These are phyloP conservation scores for Lamellibrachia columna DNA, from an alignment of 2,888 invertebrate genomes.

Conservation along the genomic window DNA sequence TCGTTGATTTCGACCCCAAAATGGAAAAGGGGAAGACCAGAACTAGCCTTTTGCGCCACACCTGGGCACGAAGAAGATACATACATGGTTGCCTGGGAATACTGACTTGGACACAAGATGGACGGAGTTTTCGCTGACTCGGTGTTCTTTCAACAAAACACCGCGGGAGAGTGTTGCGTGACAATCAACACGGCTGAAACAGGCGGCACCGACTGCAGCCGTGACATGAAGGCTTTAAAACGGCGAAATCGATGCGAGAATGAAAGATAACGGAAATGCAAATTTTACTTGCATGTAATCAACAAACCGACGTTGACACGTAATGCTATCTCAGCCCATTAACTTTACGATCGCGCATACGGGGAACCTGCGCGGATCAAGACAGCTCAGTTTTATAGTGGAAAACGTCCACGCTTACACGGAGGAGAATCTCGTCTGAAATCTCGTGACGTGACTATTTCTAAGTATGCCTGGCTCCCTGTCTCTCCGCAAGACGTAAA, in stretches of 20 bases:
- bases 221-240: not conserved
- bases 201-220: not conserved
- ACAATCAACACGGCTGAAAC: not conserved
- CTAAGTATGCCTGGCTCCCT: not conserved
- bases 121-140: not conserved
- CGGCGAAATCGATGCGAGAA: not conserved
- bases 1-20: too few relatives aligned
- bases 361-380: not conserved
- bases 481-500: not conserved
- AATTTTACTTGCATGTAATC: not conserved
- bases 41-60: too few relatives aligned
- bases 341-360: not conserved
- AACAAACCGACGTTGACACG: not conserved
- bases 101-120: not conserved
- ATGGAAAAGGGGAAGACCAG: too few relatives aligned
- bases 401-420: not conserved
- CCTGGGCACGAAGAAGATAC: too few relatives aligned
- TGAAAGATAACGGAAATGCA: not conserved
- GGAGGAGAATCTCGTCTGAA: not conserved
- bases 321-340: constrained; percentile 11
- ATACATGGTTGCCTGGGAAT: too few relatives aligned
- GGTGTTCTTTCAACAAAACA: not conserved
- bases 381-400: not conserved
- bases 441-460: not conserved
- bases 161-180: not conserved